These are phyloP conservation scores for Myotis pilosus DNA, from an alignment of 2,797 vertebrate genomes.

Conservation along the genomic window DNA sequence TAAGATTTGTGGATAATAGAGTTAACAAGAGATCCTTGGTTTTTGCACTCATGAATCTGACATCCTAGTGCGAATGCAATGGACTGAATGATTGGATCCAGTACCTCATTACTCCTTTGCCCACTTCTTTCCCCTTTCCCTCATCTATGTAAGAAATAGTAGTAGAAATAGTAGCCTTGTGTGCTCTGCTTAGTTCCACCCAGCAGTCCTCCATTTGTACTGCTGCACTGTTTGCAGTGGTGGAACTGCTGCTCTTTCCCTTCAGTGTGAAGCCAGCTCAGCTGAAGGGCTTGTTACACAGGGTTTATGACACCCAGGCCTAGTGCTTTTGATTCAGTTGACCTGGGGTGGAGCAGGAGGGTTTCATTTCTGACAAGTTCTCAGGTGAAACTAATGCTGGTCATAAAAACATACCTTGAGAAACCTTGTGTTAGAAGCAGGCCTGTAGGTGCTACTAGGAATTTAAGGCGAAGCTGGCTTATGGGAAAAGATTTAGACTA, in stretches of 20 bases:
- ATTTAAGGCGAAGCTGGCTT: not conserved
- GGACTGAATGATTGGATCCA: not conserved
- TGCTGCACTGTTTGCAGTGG: rapidly evolving
- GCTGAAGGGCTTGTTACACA: not conserved
- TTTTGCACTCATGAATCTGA: not conserved
- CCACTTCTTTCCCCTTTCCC: not conserved
- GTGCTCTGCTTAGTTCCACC: too few species aligned
- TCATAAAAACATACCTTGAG: not conserved
- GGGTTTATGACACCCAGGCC: not conserved
- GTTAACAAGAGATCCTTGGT: not conserved
- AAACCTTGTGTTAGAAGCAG: not conserved
- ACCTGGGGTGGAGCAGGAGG: not conserved
- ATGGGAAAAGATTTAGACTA: not conserved
- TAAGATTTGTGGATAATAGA: not conserved
- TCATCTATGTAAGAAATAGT: not conserved
- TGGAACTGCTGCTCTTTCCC: not conserved
- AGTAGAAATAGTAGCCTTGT: not conserved
- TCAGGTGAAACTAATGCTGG: not conserved
- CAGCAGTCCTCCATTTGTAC: not conserved
- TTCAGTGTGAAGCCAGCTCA: not conserved
- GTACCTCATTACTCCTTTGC: not conserved
- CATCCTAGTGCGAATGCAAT: not conserved
- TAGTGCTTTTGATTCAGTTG: not conserved
- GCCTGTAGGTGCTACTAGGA: not conserved
- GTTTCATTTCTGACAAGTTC: not conserved